Conservation (phyloP, 2,797 vertebrate genomes). For the Tachyglossus aculeatus region DNA sequence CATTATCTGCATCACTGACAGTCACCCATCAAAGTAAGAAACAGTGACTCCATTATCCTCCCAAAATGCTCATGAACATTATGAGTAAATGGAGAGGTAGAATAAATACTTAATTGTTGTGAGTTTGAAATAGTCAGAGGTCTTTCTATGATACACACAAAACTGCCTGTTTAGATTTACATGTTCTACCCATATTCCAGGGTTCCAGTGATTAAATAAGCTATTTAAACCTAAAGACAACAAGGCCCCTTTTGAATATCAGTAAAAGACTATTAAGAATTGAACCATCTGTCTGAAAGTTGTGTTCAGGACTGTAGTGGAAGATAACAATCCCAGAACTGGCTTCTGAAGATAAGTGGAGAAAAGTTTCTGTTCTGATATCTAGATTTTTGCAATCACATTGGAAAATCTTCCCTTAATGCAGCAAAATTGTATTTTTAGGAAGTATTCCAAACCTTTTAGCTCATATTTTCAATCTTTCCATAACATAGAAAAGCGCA, state of each 20-base stretch:
- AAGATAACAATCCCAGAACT: too few species aligned
- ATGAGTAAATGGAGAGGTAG: conserved; percentile 20
- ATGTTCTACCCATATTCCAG: conserved; percentile 27
- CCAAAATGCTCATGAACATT: conserved; percentile 22
- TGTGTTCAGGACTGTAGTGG: too few species aligned
- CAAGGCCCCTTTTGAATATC: background rate
- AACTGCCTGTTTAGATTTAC: conserved; percentile 44
- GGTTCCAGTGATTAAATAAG: conserved; percentile 16
- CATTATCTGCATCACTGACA: conserved; percentile 40
- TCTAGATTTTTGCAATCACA: too few species aligned
- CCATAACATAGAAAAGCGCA: too few species aligned
- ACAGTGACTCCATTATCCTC: conserved; percentile 21
- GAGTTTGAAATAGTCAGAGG: conserved; percentile 39
- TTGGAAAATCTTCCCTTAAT: too few species aligned
- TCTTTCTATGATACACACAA: conserved; percentile 12
- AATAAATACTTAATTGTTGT: conserved; percentile 26
- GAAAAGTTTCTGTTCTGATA: too few species aligned
- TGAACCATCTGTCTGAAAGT: conserved; percentile 2
- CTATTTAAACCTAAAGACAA: conserved; percentile 6
- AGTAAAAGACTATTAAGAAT: background rate
- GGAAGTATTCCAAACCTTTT: too few species aligned
- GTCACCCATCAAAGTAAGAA: conserved; percentile 48
- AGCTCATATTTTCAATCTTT: too few species aligned
- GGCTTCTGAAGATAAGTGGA: too few species aligned
- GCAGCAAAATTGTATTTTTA: too few species aligned